phyloP scores from a whole-genome alignment of 1,140 invertebrate species.

The Drosophila lacteicornis region DNA sequence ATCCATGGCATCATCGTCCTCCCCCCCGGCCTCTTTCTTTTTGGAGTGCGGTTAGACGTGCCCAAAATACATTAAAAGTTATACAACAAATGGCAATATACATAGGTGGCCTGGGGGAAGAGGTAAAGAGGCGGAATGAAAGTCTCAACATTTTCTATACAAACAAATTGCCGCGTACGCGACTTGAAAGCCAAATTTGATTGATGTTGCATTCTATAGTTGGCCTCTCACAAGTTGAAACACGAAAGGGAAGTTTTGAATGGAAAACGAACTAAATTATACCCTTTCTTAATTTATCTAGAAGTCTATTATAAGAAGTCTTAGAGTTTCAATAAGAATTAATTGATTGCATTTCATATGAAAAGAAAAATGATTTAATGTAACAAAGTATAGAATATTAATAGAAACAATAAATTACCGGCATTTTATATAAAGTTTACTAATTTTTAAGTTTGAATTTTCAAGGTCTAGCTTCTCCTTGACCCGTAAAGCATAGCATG shows the following conservation, averaged over 20 bases:
- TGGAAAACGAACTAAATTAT: background rate
- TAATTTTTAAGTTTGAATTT: background rate
- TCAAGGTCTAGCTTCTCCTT: no score
- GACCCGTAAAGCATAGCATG: no score
- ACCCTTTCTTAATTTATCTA: background rate
- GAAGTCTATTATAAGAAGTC: no score
- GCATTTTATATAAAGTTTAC: no score
- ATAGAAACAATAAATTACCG: background rate
- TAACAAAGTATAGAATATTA: background rate
- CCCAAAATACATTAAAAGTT: slow-evolving; percentile 82
- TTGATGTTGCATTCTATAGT: slow-evolving; percentile 74
- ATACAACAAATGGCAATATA: slow-evolving; percentile 50
- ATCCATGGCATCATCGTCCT: slow-evolving; percentile 54
- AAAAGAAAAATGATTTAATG: background rate
- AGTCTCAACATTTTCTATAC: slow-evolving; percentile 78
- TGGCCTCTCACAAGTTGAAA: slow-evolving; percentile 28
- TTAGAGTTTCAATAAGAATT: no score
- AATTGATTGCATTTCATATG: no score
- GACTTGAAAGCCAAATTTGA: slow-evolving; percentile 82
- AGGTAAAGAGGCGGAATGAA: slow-evolving; percentile 12
- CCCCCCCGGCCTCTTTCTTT: slow-evolving; percentile 1
- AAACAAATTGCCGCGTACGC: slow-evolving; percentile 82
- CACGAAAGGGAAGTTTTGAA: background rate
- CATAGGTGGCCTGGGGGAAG: slow-evolving; percentile 9
- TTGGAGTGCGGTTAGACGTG: slow-evolving; percentile 74